Evolutionary conservation across 2,888 invertebrate species (phyloP).

Genomic region (Alloplasta piceator): DNA sequence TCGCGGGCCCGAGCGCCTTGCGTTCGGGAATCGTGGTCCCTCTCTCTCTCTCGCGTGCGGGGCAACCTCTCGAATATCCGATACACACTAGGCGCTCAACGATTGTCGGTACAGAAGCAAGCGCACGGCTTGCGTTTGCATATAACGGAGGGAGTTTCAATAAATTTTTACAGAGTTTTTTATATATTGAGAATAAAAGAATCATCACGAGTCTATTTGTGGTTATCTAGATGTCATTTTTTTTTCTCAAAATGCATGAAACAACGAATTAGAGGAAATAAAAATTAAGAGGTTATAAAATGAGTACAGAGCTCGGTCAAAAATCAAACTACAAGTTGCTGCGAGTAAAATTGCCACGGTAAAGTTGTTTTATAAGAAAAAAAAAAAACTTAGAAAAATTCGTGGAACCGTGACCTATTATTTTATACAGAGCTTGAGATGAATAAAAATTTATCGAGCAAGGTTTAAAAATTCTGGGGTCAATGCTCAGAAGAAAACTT

Average conservation of each 20-base stretch:
- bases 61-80: conserved; percentile 7
- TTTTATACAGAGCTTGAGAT: conserved; percentile 5
- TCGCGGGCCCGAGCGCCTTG: conserved; percentile 35
- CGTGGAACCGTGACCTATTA: neutral
- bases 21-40: conserved; percentile 31
- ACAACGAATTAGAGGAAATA: conserved; percentile 7
- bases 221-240: neutral
- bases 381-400: no score
- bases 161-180: conserved; percentile 12
- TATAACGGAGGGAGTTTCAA: conserved; percentile 33
- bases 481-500: no score
- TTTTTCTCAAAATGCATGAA: conserved; percentile 7
- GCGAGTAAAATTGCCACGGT: conserved; percentile 16
- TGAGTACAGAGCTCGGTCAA: conserved; percentile 32
- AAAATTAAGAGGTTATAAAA: conserved; percentile 20
- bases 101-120: conserved; percentile 16
- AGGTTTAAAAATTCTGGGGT: no score
- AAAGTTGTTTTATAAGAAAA: conserved; percentile 10
- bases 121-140: conserved; percentile 20
- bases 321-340: conserved; percentile 26
- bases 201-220: conserved; percentile 21
- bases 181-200: conserved; percentile 7
- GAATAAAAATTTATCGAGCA: conserved; percentile 22
- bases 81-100: conserved; percentile 14
- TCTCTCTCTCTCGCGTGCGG: conserved; percentile 13